Percentiles rank a stretch among this genome's conserved stretches.
Evolutionary conservation across 2,113 vertebrate species (phyloP).

Genomic region (Sander lucioperca): DNA sequence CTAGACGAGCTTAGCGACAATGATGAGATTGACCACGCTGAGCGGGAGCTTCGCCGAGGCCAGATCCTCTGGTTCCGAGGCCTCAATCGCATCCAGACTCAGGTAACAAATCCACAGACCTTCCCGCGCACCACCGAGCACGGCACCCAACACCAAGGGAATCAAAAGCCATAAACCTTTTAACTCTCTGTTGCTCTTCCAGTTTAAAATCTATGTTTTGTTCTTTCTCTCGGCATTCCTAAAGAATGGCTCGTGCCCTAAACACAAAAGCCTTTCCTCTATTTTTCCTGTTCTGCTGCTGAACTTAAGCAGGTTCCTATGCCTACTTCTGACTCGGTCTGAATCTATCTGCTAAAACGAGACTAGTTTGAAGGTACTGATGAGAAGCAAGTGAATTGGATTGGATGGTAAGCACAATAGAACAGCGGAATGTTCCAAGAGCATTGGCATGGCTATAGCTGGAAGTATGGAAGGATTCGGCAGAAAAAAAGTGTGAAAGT

Average conservation of each 20-base stretch:
- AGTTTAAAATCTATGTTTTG: constrained; percentile 59
- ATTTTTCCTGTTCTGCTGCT: constrained; percentile 63
- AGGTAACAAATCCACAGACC: constrained; percentile 87
- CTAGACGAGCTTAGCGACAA: constrained; percentile 93
- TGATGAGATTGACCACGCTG: constrained; percentile 98
- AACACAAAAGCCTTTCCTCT: constrained; percentile 41
- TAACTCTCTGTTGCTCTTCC: constrained; percentile 71
- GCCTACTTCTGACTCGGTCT: constrained; percentile 53
- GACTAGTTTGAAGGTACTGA: constrained; percentile 67
- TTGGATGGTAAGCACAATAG: constrained; percentile 23
- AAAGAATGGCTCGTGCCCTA: constrained; percentile 64
- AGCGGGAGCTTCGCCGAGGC: constrained; percentile 95
- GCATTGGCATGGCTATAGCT: constrained; percentile 44
- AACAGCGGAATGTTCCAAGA: constrained; percentile 35
- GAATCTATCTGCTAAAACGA: constrained; percentile 42
- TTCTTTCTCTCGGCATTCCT: constrained; percentile 47
- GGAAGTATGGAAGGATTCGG: constrained; percentile 46
- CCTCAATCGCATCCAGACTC: constrained; percentile 99
- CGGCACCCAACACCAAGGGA: constrained; percentile 51
- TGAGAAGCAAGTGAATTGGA: constrained; percentile 41
- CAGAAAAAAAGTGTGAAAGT: constrained; percentile 55
- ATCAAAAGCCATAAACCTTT: constrained; percentile 76
- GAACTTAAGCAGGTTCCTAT: constrained; percentile 62
- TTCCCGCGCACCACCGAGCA: neutral
- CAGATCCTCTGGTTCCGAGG: constrained; percentile 99